Evolutionary conservation across 2,113 vertebrate species (phyloP).

Genomic region (Aptenodytes forsteri): DNA sequence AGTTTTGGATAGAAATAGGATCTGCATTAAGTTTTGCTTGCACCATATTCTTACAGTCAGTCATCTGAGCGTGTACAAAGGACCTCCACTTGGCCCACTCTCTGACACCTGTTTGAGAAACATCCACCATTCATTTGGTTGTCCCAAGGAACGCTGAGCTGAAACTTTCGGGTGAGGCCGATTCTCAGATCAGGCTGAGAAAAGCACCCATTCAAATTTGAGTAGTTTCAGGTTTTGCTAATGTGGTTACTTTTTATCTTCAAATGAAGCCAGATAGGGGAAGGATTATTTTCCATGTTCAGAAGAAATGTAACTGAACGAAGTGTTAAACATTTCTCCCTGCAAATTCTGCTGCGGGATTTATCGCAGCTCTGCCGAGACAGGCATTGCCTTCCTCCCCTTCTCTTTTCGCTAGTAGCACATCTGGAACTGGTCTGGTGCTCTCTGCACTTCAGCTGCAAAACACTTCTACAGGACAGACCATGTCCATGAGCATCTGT

Average conservation of each 20-base stretch:
- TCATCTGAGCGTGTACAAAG: not conserved
- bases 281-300: not conserved
- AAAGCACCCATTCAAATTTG: not conserved
- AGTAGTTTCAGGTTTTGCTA: not conserved
- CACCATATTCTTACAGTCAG: not conserved
- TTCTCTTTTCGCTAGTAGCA: not conserved
- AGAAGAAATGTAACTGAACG: not conserved
- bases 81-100: not conserved
- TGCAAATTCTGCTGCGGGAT: not conserved
- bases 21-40: not conserved
- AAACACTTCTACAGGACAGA: not conserved
- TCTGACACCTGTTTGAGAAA: not conserved
- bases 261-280: not conserved
- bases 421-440: not conserved
- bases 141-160: not conserved
- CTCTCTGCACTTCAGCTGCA: not conserved
- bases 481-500: not conserved
- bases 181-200: not conserved
- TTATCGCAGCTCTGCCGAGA: not conserved
- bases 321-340: not conserved
- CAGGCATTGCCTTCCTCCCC: not conserved
- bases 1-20: not conserved
- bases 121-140: not conserved
- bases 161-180: not conserved
- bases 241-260: not conserved